Conservation (phyloP, 2,888 invertebrate genomes). For the Idaea biselata region DNA sequence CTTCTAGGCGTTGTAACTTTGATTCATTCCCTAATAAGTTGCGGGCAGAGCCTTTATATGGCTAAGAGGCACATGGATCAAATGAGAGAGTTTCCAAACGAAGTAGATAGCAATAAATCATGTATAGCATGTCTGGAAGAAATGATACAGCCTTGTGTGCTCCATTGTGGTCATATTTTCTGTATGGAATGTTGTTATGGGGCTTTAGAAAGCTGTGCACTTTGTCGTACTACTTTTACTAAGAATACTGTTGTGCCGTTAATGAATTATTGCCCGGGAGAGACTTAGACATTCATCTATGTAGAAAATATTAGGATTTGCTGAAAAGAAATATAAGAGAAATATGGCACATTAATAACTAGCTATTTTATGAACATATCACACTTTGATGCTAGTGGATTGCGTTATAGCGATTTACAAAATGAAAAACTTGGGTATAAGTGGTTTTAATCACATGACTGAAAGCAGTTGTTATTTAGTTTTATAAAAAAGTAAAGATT, state of each 20-base stretch:
- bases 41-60: conserved; percentile 62
- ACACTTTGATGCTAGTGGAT: too few species aligned
- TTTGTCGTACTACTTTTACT: conserved; percentile 67
- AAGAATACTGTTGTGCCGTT: conserved; percentile 71
- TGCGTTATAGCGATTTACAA: too few species aligned
- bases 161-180: conserved; percentile 74
- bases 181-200: conserved; percentile 72
- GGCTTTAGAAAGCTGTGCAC: conserved; percentile 62
- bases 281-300: conserved; percentile 7
- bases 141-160: conserved; percentile 67
- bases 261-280: conserved; percentile 67
- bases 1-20: conserved; percentile 66
- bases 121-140: conserved; percentile 74
- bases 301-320: background rate
- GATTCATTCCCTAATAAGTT: conserved; percentile 65
- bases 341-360: too few species aligned
- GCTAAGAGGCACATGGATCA: conserved; percentile 69
- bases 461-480: too few species aligned
- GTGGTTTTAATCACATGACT: too few species aligned
- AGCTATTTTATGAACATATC: too few species aligned
- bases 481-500: background rate
- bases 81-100: conserved; percentile 62
- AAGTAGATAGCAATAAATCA: conserved; percentile 65
- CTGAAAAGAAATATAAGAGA: too few species aligned
- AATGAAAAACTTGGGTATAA: too few species aligned